A percentile compares a stretch with the other conserved stretches of the same genome.
Evolutionary conservation across 2,797 vertebrate genomes (phyloP).

Genomic region (Galagoides demidoff): DNA sequence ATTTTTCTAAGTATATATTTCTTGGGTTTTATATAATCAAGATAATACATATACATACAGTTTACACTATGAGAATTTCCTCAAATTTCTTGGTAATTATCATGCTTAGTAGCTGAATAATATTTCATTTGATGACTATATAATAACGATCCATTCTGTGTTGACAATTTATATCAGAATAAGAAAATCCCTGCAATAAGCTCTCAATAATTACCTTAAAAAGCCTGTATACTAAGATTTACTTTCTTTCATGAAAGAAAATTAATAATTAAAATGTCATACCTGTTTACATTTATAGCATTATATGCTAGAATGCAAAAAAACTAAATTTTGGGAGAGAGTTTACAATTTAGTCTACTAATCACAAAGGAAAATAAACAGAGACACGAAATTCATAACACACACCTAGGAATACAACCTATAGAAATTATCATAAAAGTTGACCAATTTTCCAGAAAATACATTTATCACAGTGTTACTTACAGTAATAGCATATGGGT

Average conservation of each 20-base stretch:
- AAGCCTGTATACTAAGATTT: not conserved
- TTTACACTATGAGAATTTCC: not conserved
- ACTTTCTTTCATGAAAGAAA: constrained; percentile 3
- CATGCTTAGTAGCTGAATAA: not conserved
- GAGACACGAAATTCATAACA: not conserved
- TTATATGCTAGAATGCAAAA: not conserved
- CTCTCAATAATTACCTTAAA: not conserved
- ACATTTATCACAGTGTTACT: not conserved
- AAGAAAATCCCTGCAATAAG: not conserved
- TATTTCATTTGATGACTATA: not conserved
- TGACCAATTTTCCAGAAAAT: not conserved
- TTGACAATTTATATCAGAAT: not conserved
- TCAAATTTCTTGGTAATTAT: constrained; percentile 7
- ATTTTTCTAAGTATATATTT: not conserved
- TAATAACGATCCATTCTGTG: not conserved
- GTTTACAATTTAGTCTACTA: not conserved
- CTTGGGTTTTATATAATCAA: not conserved
- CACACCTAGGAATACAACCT: constrained; percentile 7
- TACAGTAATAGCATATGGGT: not conserved
- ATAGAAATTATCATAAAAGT: constrained; percentile 2
- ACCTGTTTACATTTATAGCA: not conserved
- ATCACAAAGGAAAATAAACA: constrained; percentile 34
- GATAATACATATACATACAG: not conserved
- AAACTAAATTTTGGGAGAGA: not conserved
- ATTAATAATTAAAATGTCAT: not conserved